A percentile compares a stretch with the other conserved stretches of the same genome.
Conservation (phyloP, 1,140 invertebrate genomes). For the Drosophila funebris region DNA sequence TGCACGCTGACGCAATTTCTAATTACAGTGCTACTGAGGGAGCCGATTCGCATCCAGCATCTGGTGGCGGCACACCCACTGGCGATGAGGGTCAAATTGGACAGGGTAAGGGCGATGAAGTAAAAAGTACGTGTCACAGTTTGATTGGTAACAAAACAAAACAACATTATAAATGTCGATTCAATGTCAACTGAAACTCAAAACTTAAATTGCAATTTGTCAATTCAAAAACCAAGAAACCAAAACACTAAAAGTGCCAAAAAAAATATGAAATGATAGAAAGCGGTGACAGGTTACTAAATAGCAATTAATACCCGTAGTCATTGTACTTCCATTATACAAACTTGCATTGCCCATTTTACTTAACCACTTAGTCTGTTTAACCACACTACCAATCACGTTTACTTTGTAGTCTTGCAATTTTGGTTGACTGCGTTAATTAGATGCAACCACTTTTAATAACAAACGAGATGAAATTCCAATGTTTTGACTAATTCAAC, state of each 20-base stretch:
- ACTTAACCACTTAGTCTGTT: conserved; percentile 7
- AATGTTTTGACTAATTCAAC: neutral
- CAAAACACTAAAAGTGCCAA: conserved; percentile 14
- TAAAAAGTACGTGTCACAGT: conserved; percentile 82
- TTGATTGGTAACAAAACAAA: conserved; percentile 70
- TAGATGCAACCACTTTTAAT: conserved; percentile 41
- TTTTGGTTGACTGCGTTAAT: conserved; percentile 40
- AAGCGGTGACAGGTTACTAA: conserved; percentile 81
- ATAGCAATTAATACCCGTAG: conserved; percentile 36
- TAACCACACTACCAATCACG: conserved; percentile 19
- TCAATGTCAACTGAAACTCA: conserved; percentile 39
- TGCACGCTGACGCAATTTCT: conserved; percentile 48
- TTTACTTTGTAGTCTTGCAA: conserved; percentile 66
- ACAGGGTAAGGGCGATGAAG: conserved; percentile 87
- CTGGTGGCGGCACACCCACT: conserved; percentile 89
- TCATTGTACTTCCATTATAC: conserved; percentile 4
- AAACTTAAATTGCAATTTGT: conserved; percentile 41
- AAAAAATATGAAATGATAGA: conserved; percentile 46
- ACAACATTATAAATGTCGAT: conserved; percentile 29
- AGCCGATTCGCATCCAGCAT: conserved; percentile 91
- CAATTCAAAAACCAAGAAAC: conserved; percentile 13
- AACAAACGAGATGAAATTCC: neutral
- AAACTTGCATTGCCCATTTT: neutral
- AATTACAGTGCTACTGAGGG: conserved; percentile 91
- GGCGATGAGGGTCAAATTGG: conserved; percentile 92